Conservation (phyloP, 2,888 invertebrate species). For the Athalia rosae region DNA sequence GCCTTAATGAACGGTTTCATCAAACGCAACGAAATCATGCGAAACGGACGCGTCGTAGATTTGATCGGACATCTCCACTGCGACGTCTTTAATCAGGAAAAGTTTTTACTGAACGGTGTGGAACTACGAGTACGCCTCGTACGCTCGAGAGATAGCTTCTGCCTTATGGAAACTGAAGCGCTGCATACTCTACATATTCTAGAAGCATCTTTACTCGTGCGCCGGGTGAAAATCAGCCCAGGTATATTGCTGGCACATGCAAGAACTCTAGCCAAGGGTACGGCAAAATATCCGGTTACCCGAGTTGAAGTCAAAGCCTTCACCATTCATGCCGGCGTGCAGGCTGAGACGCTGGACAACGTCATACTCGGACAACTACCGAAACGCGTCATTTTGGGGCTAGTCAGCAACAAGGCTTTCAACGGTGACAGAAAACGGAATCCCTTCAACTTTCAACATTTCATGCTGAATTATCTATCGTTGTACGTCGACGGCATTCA, state of each 20-base stretch:
- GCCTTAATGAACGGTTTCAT: neutral
- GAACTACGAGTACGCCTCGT: conserved; percentile 54
- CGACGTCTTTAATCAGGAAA: conserved; percentile 55
- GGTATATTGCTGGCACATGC: conserved; percentile 57
- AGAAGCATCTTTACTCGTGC: conserved; percentile 55
- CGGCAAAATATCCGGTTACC: conserved; percentile 50
- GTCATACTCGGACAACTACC: conserved; percentile 58
- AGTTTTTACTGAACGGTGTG: conserved; percentile 54
- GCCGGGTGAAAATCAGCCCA: conserved; percentile 53
- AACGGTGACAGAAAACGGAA: conserved; percentile 49
- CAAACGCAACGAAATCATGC: neutral
- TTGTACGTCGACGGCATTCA: conserved; percentile 52
- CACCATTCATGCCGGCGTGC: conserved; percentile 42
- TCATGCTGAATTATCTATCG: conserved; percentile 49
- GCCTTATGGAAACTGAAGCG: conserved; percentile 47
- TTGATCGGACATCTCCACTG: conserved; percentile 52
- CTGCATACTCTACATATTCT: conserved; percentile 50
- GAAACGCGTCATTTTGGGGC: conserved; percentile 55
- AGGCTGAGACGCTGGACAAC: conserved; percentile 56
- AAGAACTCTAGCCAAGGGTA: conserved; percentile 53
- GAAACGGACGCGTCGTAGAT: conserved; percentile 42
- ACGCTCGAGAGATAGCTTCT: conserved; percentile 50
- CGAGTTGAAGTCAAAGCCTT: conserved; percentile 16
- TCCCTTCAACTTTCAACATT: conserved; percentile 48
- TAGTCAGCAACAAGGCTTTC: conserved; percentile 50